Evolutionary conservation across 2,888 invertebrate genomes (phyloP), one percentile per base, ranked within the genome.

Genomic region (Zaprionus obscuricornis): DNA sequence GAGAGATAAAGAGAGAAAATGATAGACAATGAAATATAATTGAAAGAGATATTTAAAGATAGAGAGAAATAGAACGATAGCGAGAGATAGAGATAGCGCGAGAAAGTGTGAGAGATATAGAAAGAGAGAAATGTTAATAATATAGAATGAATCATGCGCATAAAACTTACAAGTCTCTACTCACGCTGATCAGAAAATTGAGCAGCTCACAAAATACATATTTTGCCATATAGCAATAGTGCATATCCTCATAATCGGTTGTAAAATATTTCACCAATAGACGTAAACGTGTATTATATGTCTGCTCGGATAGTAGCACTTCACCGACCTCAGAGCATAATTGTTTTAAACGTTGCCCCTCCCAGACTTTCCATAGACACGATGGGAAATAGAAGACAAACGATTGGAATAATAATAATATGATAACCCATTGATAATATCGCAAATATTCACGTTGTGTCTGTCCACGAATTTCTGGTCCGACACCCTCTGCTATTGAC

Each of bases 171-270:
- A 20, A n/a, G 8, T 18, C 5, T 10, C n/a, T 63, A 91, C 94
- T 92, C 90, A 95, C 94, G 89, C 94, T 94, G 91, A 95, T 95
- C 26, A 92, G 26, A 76, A 95, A 93, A 89, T 96, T 96, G 60
- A 96, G 91, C 10, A 94, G 66, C 90, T 96, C 96, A 82, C 95
- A 96, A 74, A 94, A 89, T 29, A 93, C 92, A 87, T 93, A 95
- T 64, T 94, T 92, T 54, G 92, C 87, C 10, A 94, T 94, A 79
- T 95, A 95, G 82, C 86, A 87, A 31, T 78, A 81, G 62, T 90
- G 89, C 49, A 88, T 77, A 20, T 87, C 88, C 66, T 81, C 83
- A 24, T 88, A 87, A 20, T 89, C 85, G 3, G 83, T 81, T 18
- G 86, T 76, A 22, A 90, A 90, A 26, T 89, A 90, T 65, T 88